Evolutionary conservation across 2,888 invertebrate genomes (phyloP).

Genomic region (Drosophila crucigera): DNA sequence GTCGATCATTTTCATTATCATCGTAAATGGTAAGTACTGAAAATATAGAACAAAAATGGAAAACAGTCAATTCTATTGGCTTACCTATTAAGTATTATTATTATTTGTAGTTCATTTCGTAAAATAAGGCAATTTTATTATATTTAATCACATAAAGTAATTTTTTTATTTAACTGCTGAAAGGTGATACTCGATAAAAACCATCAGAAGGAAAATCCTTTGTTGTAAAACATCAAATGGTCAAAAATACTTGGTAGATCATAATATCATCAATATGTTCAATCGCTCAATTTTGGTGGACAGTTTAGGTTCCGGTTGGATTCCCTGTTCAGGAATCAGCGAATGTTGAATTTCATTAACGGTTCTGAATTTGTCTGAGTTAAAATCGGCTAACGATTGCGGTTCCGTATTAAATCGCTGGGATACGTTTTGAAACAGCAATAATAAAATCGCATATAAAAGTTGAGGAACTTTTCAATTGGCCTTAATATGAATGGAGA

Average conservation of each 20-base stretch:
- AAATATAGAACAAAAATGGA: background rate
- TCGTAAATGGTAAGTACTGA: conserved; percentile 84
- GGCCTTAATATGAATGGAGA: background rate
- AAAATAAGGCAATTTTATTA: background rate
- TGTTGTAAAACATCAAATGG: background rate
- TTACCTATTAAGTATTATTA: background rate
- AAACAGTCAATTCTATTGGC: background rate
- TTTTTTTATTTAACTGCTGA: background rate
- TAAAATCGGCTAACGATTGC: background rate
- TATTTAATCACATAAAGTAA: background rate
- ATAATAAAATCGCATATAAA: background rate
- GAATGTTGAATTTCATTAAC: background rate
- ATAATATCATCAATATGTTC: background rate
- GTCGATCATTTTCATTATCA: conserved; percentile 85
- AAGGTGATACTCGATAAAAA: background rate
- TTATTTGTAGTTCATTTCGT: background rate
- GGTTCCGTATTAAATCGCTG: background rate
- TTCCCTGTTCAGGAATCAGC: background rate
- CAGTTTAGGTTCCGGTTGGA: background rate
- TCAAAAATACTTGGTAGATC: background rate
- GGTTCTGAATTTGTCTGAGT: background rate
- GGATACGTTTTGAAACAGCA: background rate
- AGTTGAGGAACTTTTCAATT: background rate
- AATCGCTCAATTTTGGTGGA: background rate
- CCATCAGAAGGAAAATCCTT: background rate